A percentile compares a stretch with the other conserved stretches of the same genome.
These are phyloP conservation scores for Menidia beryllina DNA, from an alignment of 2,113 vertebrate species.

Conservation along the genomic window DNA sequence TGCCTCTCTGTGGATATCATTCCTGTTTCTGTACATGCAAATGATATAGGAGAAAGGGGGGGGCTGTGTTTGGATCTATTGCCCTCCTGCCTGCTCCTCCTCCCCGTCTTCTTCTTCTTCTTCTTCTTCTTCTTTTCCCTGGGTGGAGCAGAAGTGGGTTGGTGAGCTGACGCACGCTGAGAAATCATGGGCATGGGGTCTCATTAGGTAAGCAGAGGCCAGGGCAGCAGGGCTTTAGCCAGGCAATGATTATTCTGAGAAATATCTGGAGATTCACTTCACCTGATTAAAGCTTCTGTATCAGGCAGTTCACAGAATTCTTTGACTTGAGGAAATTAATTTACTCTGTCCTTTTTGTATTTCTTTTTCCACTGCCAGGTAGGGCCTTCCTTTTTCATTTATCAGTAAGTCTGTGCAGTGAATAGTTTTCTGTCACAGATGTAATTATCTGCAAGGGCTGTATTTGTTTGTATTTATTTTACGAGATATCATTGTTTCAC, in stretches of 20 bases:
- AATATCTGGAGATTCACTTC: conserved; percentile 61
- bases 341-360: too few species aligned
- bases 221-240: conserved; percentile 66
- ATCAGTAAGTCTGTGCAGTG: conserved; percentile 7
- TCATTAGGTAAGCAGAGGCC: conserved; percentile 83
- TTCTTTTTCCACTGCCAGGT: conserved; percentile 13
- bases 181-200: conserved; percentile 77
- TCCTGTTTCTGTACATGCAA: conserved; percentile 74
- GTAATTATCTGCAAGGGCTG: conserved; percentile 11
- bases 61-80: conserved; percentile 50
- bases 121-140: conserved; percentile 61
- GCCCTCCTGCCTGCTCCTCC: conserved; percentile 30
- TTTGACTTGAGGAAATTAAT: conserved; percentile 49
- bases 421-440: conserved; percentile 27
- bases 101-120: too few species aligned
- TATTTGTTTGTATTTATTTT: conserved; percentile 20
- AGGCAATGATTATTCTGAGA: conserved; percentile 75
- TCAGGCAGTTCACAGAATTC: conserved; percentile 46
- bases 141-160: conserved; percentile 63
- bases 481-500: conserved; percentile 7
- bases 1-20: conserved; percentile 66
- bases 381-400: conserved; percentile 40
- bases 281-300: conserved; percentile 56
- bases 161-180: conserved; percentile 63
- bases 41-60: conserved; percentile 61